A percentile compares a stretch with the other conserved stretches of the same genome.
Evolutionary conservation across 2,888 invertebrate species (phyloP).

Genomic region (Meta bourneti): DNA sequence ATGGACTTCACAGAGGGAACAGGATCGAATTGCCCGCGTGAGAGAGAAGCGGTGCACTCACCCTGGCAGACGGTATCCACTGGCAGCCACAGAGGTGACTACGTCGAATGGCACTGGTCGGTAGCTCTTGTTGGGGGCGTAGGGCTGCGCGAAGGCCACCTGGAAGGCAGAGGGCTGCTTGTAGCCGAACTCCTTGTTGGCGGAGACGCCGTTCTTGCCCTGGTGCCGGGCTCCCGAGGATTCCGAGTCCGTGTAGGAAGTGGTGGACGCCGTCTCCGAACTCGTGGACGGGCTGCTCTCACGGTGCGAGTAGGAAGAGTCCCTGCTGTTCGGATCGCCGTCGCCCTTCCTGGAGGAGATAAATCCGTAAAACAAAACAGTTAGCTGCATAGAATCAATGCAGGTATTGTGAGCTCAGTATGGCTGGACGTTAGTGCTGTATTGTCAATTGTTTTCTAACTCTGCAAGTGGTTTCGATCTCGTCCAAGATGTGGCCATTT

Average conservation of each 20-base stretch:
- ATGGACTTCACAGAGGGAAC: no score
- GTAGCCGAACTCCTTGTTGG: constrained; percentile 68
- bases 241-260: constrained; percentile 64
- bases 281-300: constrained; percentile 61
- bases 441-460: no score
- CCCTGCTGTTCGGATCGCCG: constrained; percentile 16
- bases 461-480: no score
- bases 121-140: constrained; percentile 58
- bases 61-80: constrained; percentile 44
- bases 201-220: constrained; percentile 46
- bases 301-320: constrained; percentile 60
- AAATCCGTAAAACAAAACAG: not conserved
- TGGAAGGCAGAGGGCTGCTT: constrained; percentile 35
- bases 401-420: no score
- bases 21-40: no score
- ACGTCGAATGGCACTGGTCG: constrained; percentile 72
- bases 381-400: no score
- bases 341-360: not conserved
- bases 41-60: not conserved
- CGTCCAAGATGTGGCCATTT: no score
- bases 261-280: constrained; percentile 60
- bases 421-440: no score
- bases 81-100: not conserved
- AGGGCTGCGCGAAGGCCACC: constrained; percentile 65
- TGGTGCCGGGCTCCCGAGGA: constrained; percentile 45